phyloP scores from a whole-genome alignment of 1,140 invertebrate genomes.

The Apis cerana region DNA sequence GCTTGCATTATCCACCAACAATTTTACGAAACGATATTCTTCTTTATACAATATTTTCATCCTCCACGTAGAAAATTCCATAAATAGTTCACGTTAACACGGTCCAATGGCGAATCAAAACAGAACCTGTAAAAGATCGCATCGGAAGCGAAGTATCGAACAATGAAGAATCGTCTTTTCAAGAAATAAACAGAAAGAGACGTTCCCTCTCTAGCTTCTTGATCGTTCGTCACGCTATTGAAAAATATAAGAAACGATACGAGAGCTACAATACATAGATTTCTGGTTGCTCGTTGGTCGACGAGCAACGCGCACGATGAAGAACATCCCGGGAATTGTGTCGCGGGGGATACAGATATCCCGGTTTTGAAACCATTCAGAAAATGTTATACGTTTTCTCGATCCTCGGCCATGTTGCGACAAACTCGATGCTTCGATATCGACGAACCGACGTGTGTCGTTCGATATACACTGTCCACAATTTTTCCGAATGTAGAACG shows the following conservation, averaged over 20 bases:
- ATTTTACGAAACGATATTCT: no score
- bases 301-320: not conserved
- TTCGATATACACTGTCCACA: constrained; percentile 9
- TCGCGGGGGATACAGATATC: constrained; percentile 5
- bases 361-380: constrained; percentile 35
- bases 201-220: not conserved
- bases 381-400: constrained; percentile 43
- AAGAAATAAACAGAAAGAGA: no score
- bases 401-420: constrained; percentile 11
- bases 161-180: no score
- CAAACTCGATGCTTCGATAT: constrained; percentile 15
- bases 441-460: constrained; percentile 15
- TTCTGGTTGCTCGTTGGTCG: not conserved
- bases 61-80: no score
- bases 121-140: no score
- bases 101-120: no score
- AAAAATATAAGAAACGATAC: constrained; percentile 11
- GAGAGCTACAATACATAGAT: not conserved
- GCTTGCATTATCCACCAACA: no score
- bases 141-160: no score
- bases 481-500: constrained; percentile 25
- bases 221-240: not conserved
- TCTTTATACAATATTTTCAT: no score
- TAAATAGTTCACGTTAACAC: no score
- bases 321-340: constrained; percentile 32